These are phyloP conservation scores for Promerops cafer DNA, from an alignment of 2,113 vertebrate species.

Conservation along the genomic window DNA sequence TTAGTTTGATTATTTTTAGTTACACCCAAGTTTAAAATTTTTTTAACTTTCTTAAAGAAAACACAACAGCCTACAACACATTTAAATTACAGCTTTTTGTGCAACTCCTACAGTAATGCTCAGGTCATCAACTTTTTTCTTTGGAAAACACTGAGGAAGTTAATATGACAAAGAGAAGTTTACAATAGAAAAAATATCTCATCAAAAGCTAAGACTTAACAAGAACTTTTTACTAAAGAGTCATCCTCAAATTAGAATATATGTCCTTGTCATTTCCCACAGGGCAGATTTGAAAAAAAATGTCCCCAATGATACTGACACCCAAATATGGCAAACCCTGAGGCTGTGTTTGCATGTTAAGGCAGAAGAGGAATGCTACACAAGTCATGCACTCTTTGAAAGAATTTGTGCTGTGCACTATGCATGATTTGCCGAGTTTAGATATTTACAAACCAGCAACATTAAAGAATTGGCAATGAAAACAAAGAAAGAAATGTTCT, in stretches of 20 bases:
- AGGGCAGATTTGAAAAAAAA: not conserved
- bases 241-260: not conserved
- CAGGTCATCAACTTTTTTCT: not conserved
- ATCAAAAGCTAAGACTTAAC: not conserved
- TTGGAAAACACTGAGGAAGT: not conserved
- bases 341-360: not conserved
- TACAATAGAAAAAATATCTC: not conserved
- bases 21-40: accelerated
- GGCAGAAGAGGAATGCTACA: not conserved
- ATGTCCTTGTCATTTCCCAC: not conserved
- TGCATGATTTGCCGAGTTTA: not conserved
- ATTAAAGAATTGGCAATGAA: not conserved
- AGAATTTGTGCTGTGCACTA: not conserved
- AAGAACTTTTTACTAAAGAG: not conserved
- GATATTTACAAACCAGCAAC: not conserved
- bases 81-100: not conserved
- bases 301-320: not conserved
- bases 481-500: not conserved
- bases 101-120: not conserved
- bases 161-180: not conserved
- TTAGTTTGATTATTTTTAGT: not conserved
- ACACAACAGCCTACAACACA: not conserved
- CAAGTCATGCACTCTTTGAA: not conserved
- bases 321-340: slow-evolving; percentile 55
- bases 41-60: not conserved